These are phyloP conservation scores for Phrynosoma blainvillii DNA, from an alignment of 2,113 vertebrate species.

Conservation along the genomic window DNA sequence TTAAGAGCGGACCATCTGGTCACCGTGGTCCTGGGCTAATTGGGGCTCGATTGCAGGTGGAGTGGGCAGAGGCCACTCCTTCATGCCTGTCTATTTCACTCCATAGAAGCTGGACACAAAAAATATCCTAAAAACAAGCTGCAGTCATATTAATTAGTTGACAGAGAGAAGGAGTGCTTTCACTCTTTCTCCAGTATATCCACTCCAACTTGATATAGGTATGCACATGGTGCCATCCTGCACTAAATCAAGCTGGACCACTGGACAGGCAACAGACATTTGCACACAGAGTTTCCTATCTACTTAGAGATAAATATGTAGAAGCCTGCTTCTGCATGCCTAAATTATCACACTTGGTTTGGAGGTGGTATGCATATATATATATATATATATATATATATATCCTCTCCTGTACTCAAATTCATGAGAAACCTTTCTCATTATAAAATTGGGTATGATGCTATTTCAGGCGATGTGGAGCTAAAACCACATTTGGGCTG, in stretches of 20 bases:
- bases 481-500: background rate
- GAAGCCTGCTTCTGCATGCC: background rate
- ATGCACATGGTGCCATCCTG: background rate
- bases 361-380: too few relatives aligned
- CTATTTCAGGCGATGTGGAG: conserved; percentile 17
- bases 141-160: too few relatives aligned
- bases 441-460: conserved; percentile 20
- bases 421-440: background rate
- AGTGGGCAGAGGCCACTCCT: too few relatives aligned
- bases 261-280: background rate
- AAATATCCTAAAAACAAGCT: background rate
- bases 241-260: background rate
- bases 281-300: background rate
- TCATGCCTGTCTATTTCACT: too few relatives aligned
- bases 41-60: too few relatives aligned
- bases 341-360: background rate
- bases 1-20: too few relatives aligned
- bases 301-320: background rate
- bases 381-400: too few relatives aligned
- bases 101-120: too few relatives aligned
- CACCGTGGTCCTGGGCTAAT: too few relatives aligned
- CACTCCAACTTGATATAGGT: background rate
- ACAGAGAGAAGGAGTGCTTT: background rate
- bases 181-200: background rate
- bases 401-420: conserved; percentile 3